These are phyloP conservation scores for Theristus sp. DNA, from an alignment of 2,888 invertebrate species.

Conservation along the genomic window DNA sequence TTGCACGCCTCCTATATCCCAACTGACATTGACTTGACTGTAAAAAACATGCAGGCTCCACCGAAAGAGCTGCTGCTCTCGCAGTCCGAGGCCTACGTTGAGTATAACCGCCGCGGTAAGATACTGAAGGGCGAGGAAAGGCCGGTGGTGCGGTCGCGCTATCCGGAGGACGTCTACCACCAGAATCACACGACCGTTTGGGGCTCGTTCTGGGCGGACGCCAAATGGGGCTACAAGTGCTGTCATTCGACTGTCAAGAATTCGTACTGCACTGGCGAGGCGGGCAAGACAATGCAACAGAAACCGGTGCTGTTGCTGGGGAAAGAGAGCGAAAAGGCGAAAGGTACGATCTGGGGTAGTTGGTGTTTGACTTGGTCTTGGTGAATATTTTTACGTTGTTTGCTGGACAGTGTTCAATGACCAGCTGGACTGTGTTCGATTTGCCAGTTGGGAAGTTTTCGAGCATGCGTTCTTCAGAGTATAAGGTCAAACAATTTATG, in stretches of 20 bases:
- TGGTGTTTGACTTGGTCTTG: neutral
- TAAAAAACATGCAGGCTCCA: constrained; percentile 57
- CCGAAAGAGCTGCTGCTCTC: constrained; percentile 72
- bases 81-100: constrained; percentile 84
- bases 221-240: constrained; percentile 73
- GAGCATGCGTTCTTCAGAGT: no score
- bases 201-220: constrained; percentile 85
- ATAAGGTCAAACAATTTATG: no score
- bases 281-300: constrained; percentile 35
- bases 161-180: constrained; percentile 69
- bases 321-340: no score
- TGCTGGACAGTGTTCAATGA: neutral
- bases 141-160: constrained; percentile 60
- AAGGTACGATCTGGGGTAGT: constrained; percentile 8
- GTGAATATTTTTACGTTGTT: neutral
- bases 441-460: no score
- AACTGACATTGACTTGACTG: no score
- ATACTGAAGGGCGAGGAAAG: constrained; percentile 59
- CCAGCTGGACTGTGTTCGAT: no score
- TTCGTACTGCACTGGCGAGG: constrained; percentile 67
- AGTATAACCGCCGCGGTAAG: constrained; percentile 82
- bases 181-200: constrained; percentile 86
- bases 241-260: constrained; percentile 70
- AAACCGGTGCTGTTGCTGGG: constrained; percentile 3
- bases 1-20: no score